Percentiles rank a stretch among this genome's conserved stretches.
phyloP scores from a whole-genome alignment of 1,140 invertebrate genomes.

The Drosophila watanabei region DNA sequence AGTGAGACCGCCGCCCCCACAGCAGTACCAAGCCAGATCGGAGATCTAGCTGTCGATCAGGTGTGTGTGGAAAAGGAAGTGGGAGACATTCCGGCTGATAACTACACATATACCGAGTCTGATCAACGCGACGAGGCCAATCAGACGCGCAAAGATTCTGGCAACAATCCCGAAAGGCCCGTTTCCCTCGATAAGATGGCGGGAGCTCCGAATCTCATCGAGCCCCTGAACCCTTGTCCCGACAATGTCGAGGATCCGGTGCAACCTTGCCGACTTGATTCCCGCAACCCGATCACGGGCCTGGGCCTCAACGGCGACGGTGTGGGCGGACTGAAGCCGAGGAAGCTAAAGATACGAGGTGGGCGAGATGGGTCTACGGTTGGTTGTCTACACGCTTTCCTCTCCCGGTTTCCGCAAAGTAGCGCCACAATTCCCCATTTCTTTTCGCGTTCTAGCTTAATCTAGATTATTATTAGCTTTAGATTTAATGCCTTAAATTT shows the following conservation, averaged over 20 bases:
- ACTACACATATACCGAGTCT: conserved; percentile 7
- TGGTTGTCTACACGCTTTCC: conserved; percentile 2
- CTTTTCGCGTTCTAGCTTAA: background rate
- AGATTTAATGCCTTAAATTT: background rate
- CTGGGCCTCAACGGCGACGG: conserved; percentile 76
- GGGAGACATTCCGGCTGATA: conserved; percentile 35
- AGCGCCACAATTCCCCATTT: background rate
- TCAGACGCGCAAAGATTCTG: conserved; percentile 43
- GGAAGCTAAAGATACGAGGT: conserved; percentile 66
- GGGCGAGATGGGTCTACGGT: conserved; percentile 2
- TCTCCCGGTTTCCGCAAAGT: conserved; percentile 1
- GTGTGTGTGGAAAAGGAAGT: conserved; percentile 34
- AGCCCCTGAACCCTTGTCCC: conserved; percentile 35
- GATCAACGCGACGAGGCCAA: conserved; percentile 32
- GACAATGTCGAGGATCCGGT: conserved; percentile 9
- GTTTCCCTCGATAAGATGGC: conserved; percentile 50
- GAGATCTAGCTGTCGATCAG: conserved; percentile 14
- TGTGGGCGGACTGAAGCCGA: conserved; percentile 75
- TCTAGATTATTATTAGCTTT: background rate
- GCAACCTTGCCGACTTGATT: conserved; percentile 35
- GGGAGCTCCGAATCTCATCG: conserved; percentile 3
- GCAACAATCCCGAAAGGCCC: conserved; percentile 35
- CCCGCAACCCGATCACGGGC: conserved; percentile 77
- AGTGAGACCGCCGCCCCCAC: background rate
- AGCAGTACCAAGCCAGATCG: background rate